Evolutionary conservation across 2,113 vertebrate genomes (phyloP).

Genomic region (Lanius collurio): DNA sequence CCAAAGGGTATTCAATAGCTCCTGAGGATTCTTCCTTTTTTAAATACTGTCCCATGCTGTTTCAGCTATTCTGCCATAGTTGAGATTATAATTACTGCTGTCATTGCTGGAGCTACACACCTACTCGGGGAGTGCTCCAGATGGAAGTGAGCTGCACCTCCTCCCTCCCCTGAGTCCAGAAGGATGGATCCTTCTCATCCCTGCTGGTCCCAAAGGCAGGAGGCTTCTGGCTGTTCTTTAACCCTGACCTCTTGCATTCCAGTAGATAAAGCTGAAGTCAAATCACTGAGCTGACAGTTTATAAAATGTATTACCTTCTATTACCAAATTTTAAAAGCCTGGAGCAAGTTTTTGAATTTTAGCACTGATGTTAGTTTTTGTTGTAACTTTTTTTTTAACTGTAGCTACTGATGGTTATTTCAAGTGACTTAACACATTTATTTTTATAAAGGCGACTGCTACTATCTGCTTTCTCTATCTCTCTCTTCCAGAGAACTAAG

Average conservation of each 20-base stretch:
- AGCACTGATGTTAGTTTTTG: not conserved
- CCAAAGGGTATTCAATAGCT: not conserved
- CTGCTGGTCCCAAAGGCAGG: not conserved
- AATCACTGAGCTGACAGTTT: not conserved
- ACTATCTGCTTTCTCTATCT: not conserved
- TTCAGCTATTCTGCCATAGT: not conserved
- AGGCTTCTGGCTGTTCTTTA: slow-evolving; percentile 15
- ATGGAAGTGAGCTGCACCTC: not conserved
- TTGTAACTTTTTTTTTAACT: not conserved
- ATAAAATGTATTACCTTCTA: not conserved
- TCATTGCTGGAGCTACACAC: not conserved
- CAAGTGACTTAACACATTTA: slow-evolving; percentile 17
- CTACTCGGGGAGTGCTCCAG: not conserved
- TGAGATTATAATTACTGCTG: slow-evolving; percentile 7
- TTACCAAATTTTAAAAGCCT: not conserved
- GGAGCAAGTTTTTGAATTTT: slow-evolving; percentile 3
- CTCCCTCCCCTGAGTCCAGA: not conserved
- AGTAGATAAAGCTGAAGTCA: not conserved
- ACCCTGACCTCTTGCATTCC: slow-evolving; percentile 5
- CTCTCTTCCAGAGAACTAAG: not conserved
- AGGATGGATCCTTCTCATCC: slow-evolving; percentile 6
- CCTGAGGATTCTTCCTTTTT: not conserved
- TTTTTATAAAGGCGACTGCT: slow-evolving; percentile 15
- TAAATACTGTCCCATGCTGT: not conserved
- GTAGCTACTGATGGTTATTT: slow-evolving; percentile 10